Evolutionary conservation across 2,797 vertebrate species (phyloP).

Genomic region (Pseudopleuronectes americanus): DNA sequence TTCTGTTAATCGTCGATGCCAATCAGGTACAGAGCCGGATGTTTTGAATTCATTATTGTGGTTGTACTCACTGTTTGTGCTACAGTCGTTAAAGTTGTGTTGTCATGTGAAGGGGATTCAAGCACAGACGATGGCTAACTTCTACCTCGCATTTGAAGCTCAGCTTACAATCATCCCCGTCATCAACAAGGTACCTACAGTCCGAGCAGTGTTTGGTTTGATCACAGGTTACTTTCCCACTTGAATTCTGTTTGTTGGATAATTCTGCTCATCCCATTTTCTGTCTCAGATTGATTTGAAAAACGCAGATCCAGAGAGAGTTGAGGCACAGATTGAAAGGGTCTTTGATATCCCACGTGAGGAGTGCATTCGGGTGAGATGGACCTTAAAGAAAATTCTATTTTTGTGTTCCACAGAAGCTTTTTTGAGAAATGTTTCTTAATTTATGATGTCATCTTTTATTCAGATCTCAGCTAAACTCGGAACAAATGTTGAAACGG

Average conservation of each 20-base stretch:
- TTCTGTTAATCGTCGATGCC: constrained; percentile 94
- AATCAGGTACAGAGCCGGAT: constrained; percentile 88
- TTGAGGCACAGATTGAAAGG: constrained; percentile 94
- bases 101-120: constrained; percentile 89
- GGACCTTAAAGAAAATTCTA: background rate
- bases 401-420: background rate
- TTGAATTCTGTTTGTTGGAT: background rate
- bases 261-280: background rate
- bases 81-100: background rate
- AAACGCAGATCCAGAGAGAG: constrained; percentile 93
- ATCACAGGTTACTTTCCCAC: background rate
- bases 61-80: background rate
- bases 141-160: constrained; percentile 97
- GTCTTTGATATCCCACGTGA: constrained; percentile 92
- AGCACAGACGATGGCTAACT: constrained; percentile 97
- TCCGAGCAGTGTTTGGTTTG: background rate
- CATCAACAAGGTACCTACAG: constrained; percentile 93
- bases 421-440: background rate
- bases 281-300: constrained; percentile 92
- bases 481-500: constrained; percentile 91
- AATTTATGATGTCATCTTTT: background rate
- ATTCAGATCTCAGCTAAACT: constrained; percentile 95
- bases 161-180: constrained; percentile 95
- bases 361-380: constrained; percentile 91
- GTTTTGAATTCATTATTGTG: background rate